Conservation (phyloP, 2,797 vertebrate species). For the Astyanax mexicanus region DNA sequence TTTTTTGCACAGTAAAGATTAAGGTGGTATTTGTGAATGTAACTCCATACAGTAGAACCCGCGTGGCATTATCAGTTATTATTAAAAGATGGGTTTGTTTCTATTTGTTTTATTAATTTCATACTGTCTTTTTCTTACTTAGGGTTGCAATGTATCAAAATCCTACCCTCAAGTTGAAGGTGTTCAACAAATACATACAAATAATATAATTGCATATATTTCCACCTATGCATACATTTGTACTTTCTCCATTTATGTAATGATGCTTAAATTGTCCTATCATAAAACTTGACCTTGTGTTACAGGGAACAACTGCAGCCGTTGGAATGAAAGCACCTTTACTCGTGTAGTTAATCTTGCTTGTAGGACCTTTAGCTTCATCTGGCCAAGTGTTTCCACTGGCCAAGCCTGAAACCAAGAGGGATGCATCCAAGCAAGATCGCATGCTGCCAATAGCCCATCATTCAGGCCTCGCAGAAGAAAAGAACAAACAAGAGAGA, state of each 20-base stretch:
- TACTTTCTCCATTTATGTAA: no score
- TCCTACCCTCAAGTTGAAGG: no score
- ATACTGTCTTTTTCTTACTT: no score
- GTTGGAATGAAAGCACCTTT: conserved; percentile 12
- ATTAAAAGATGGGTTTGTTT: no score
- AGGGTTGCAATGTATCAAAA: no score
- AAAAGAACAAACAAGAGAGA: conserved; percentile 41
- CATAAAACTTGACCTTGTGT: not conserved
- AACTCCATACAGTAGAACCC: no score
- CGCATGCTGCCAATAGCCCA: conserved; percentile 76
- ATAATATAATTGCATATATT: no score
- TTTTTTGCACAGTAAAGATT: no score
- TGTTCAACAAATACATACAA: no score
- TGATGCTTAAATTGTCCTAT: not conserved
- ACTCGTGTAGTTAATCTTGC: conserved; percentile 15
- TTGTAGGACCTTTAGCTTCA: conserved; percentile 24
- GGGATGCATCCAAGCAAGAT: conserved; percentile 78
- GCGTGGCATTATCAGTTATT: no score
- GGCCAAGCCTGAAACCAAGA: conserved; percentile 19
- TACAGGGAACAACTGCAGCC: not conserved
- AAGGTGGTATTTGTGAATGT: no score
- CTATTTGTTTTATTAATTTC: no score
- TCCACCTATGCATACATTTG: not conserved
- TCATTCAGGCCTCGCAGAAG: conserved; percentile 75
- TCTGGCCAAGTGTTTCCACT: conserved; percentile 66